These are phyloP conservation scores for Dinomys branickii DNA, from an alignment of 2,113 vertebrate species.

Conservation along the genomic window DNA sequence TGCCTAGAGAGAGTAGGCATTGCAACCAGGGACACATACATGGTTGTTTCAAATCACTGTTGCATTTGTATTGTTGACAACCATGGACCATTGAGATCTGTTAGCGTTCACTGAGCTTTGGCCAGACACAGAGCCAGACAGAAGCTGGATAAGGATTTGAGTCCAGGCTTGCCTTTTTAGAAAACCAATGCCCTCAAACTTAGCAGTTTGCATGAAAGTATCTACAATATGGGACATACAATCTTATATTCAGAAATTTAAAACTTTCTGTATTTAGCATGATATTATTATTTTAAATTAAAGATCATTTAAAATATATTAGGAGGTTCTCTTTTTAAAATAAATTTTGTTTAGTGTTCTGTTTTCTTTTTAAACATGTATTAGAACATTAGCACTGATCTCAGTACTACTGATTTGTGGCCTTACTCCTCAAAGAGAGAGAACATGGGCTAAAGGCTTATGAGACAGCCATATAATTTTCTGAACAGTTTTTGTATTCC, in stretches of 20 bases:
- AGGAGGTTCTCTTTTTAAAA: slow-evolving; percentile 32
- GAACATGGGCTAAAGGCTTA: slow-evolving; percentile 86
- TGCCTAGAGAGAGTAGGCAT: background rate
- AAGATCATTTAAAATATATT: background rate
- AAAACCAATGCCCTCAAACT: rapidly evolving
- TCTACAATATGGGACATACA: rapidly evolving
- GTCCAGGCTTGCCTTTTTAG: rapidly evolving
- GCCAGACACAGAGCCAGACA: no score
- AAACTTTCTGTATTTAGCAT: background rate
- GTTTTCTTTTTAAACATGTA: slow-evolving; percentile 81
- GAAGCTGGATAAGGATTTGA: background rate
- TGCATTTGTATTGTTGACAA: background rate
- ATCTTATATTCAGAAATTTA: background rate
- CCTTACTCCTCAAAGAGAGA: slow-evolving; percentile 84
- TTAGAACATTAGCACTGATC: slow-evolving; percentile 84
- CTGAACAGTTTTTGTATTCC: slow-evolving; percentile 78
- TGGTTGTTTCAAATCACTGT: rapidly evolving
- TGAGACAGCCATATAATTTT: slow-evolving; percentile 83
- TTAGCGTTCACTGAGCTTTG: rapidly evolving
- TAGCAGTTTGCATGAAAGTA: background rate
- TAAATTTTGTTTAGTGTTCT: slow-evolving; percentile 87
- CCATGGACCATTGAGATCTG: rapidly evolving
- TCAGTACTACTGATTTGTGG: slow-evolving; percentile 88
- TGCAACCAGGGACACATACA: background rate
- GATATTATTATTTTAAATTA: background rate